Evolutionary conservation across 2,888 invertebrate species (phyloP), one percentile per base, ranked within the genome.

Genomic region (Rhagonycha fulva): DNA sequence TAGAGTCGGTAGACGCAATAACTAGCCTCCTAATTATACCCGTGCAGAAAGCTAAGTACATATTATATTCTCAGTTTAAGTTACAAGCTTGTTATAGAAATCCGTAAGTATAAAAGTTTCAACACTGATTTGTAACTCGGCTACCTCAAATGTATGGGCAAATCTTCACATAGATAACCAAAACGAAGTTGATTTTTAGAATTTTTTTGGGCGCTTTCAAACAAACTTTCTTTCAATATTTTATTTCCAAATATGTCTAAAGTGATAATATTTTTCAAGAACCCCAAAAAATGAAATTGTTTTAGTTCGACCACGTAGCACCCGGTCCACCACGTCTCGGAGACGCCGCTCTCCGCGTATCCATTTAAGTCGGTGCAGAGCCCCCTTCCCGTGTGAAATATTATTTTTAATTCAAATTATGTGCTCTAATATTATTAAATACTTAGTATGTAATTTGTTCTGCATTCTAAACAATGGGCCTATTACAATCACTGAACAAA

Each of bases 21-120:
- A 77, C 68, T 74, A 75, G 77, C 74, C 71, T 74, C 69, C 74
- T 77, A 77, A 77, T 77, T 77, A 77, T 77, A 77, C 77, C 74
- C 74, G 77, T 77, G 68, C 76, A 72, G 73, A 76, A 71, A 73
- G 71, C 76, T 74, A 76, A 76, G 74, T 76, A 66, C 63, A 66
- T 66, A 76, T 76, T 76, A 76, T 73, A 76, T 76, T 76, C 76
- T 70, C 76, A 68, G 67, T 61, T 76, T 67, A 76, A 76, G 76
- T 73, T 76, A 70, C 76, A 76, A 19, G 72, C 76, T 76, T 67
- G 76, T 73, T 76, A 76, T 69, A 70, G 72, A 73, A 76, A 72
- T 76, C 76, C 67, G 62, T 76, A 70, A 72, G 61, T 47, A 72
- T 60, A 60, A 67, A 71, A 47, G 47, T 47, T n/a, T 47, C 47